Base-by-base conservation (phyloP, 2,113 vertebrate genomes). In the Sander lucioperca region DNA sequence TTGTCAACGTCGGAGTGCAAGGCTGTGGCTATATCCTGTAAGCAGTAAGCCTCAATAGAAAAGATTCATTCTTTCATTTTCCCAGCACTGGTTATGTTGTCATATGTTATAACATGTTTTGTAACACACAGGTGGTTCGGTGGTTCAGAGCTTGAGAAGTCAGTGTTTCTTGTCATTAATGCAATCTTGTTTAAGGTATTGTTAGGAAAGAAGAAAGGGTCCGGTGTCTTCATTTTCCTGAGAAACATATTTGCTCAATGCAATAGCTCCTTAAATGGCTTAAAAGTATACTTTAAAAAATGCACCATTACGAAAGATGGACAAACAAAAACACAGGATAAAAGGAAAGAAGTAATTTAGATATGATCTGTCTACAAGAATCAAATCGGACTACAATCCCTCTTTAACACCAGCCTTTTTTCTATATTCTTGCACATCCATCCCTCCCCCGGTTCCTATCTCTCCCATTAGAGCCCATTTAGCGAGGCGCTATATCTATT, bases 391-490 rank as follows among this genome's bases (percentile, higher is more conserved):
- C 67, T 68, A 65, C 56, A 59, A 15, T 80, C n/a, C 56, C 21
- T 61, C 33, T 66, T 67, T 74, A 39, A 59, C 19, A 33, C 21
- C 15, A 63, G 30, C 18, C 47, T 57, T 78, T 71, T 48, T 71
- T 63, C 6, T 77, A 53, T 62, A 51, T 65, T 54, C 74, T 64
- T 39, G 3, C 58, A 73, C 25, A 56, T 65, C 84, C 62, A 77
- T 63, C 61, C 39, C 64, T 61, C 70, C 74, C 30, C 36, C 12
- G 27, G 64, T 82, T 77, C 79, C 82, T 79, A 9, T 88, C 81
- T 78, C 83, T 74, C 73, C 85, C 82, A 92, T 94, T 92, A 94
- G 81, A 86, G 87, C 71, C 83, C 71, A 92, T 92, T 92, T 92
- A 92, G 82, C 12, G 18, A 74, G 74, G 73, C 66, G 43, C 75